Percentiles rank a stretch among this genome's conserved stretches.
Evolutionary conservation across 2,113 vertebrate genomes (phyloP).

Genomic region (Athene noctua): DNA sequence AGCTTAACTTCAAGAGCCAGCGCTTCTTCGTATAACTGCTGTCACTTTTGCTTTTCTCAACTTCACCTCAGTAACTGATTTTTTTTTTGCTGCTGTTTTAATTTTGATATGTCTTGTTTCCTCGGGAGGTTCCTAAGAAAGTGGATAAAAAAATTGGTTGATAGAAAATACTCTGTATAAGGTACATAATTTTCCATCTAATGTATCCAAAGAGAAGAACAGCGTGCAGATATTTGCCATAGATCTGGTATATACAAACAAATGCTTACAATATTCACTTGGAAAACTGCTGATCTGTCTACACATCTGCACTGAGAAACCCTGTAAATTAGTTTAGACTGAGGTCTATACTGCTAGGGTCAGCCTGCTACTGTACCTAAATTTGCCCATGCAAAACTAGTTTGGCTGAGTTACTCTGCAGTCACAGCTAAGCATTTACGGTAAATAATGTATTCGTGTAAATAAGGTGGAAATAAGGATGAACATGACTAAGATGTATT

Average conservation of each 20-base stretch:
- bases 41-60: conserved; percentile 68
- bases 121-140: conserved; percentile 35
- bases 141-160: conserved; percentile 49
- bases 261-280: neutral
- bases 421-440: neutral
- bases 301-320: conserved; percentile 51
- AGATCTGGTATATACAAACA: neutral
- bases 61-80: conserved; percentile 62
- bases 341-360: neutral
- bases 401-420: neutral
- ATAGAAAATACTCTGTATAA: neutral
- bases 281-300: neutral
- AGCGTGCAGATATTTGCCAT: neutral
- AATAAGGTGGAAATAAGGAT: neutral
- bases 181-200: neutral
- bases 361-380: neutral
- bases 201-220: neutral
- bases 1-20: conserved; percentile 72
- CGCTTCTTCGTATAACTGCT: conserved; percentile 57
- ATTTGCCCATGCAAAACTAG: neutral
- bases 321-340: neutral
- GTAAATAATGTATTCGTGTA: neutral
- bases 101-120: conserved; percentile 63
- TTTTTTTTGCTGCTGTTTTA: conserved; percentile 52
- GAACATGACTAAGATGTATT: neutral